Conservation (phyloP, 2,797 vertebrate species). For the Lithobates pipiens region DNA sequence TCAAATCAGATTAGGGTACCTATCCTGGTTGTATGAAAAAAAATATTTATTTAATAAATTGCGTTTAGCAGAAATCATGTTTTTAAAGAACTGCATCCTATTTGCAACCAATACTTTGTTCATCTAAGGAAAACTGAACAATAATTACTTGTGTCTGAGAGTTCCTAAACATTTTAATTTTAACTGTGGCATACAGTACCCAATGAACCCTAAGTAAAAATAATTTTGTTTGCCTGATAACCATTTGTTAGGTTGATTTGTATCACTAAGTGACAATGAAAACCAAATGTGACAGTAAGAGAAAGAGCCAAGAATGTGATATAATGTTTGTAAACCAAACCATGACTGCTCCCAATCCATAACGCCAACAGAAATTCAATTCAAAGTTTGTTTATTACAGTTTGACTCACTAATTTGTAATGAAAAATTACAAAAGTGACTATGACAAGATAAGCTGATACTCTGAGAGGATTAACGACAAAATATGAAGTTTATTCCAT, state of each 20-base stretch:
- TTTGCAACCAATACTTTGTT: too few relatives aligned
- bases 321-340: conserved; percentile 32
- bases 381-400: conserved; percentile 15
- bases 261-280: conserved; percentile 18
- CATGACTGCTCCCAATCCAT: conserved; percentile 32
- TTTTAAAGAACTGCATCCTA: too few relatives aligned
- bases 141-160: too few relatives aligned
- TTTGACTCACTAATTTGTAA: conserved; percentile 8
- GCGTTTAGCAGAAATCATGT: too few relatives aligned
- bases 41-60: too few relatives aligned
- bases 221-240: too few relatives aligned
- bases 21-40: too few relatives aligned
- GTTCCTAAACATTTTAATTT: too few relatives aligned
- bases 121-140: too few relatives aligned
- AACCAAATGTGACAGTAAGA: conserved; percentile 35
- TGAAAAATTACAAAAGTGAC: not conserved
- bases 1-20: too few relatives aligned
- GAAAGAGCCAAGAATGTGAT: conserved; percentile 8
- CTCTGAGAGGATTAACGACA: not conserved
- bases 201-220: too few relatives aligned
- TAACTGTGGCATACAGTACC: too few relatives aligned
- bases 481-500: conserved; percentile 11
- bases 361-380: not conserved
- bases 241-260: not conserved
- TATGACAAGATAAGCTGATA: not conserved